Conservation (phyloP, 2,888 invertebrate species). For the Eupithecia dodoneata region DNA sequence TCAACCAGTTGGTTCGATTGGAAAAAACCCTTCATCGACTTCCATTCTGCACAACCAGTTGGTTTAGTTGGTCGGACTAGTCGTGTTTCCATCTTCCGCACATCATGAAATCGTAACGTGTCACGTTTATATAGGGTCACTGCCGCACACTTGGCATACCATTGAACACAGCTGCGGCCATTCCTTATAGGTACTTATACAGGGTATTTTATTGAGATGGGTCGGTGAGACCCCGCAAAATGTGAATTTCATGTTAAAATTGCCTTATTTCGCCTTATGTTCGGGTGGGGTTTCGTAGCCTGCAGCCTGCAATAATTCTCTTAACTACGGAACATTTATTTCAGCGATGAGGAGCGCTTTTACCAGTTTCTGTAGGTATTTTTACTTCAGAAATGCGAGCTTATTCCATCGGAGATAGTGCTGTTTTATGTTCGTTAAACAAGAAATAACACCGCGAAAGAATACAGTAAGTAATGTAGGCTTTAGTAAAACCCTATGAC, state of each 20-base stretch:
- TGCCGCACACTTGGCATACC: slow-evolving; percentile 30
- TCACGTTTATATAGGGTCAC: slow-evolving; percentile 9
- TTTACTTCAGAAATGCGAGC: neutral
- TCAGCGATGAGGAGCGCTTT: neutral
- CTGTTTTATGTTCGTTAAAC: neutral
- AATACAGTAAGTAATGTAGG: neutral
- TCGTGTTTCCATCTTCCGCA: neutral
- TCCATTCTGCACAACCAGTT: too few relatives aligned
- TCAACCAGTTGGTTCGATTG: too few relatives aligned
- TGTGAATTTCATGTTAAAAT: slow-evolving; percentile 10
- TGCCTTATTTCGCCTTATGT: slow-evolving; percentile 3
- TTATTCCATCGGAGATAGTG: neutral
- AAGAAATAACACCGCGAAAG: neutral
- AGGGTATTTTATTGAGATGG: slow-evolving; percentile 13
- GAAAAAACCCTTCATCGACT: too few relatives aligned
- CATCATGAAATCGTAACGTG: slow-evolving; percentile 8
- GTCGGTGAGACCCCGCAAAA: slow-evolving; percentile 6
- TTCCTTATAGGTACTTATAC: slow-evolving; percentile 8
- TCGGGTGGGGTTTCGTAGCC: neutral
- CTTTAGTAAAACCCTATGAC: too few relatives aligned
- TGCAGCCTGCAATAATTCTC: slow-evolving; percentile 6
- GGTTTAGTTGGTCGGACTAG: too few relatives aligned
- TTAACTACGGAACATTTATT: neutral
- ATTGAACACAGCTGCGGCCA: slow-evolving; percentile 24
- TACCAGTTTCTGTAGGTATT: neutral